Evolutionary conservation across 2,113 vertebrate species (phyloP).

Genomic region (Lophura nycthemera): DNA sequence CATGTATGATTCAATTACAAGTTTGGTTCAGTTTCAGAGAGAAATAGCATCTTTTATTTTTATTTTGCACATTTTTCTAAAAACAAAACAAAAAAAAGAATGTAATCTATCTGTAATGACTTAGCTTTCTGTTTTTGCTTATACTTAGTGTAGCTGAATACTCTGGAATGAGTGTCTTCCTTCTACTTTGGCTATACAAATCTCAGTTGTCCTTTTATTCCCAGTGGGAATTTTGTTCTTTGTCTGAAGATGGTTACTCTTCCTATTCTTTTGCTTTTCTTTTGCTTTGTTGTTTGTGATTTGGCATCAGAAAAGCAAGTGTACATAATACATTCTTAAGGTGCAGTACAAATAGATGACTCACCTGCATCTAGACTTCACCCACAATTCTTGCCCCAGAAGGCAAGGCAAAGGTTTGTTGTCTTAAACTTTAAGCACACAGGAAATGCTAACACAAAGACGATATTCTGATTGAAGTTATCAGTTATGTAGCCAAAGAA

Average conservation of each 20-base stretch:
- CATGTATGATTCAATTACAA: neutral
- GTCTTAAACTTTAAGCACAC: neutral
- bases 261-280: neutral
- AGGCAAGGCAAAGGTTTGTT: neutral
- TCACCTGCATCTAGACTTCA: neutral
- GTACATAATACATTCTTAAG: neutral
- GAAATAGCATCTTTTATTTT: neutral
- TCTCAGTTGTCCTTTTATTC: neutral
- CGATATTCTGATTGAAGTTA: neutral
- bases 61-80: neutral
- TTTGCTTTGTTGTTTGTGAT: neutral
- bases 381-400: neutral
- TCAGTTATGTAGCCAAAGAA: neutral
- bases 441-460: neutral
- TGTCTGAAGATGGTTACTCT: neutral
- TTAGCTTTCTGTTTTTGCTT: neutral
- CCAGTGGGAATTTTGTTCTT: neutral
- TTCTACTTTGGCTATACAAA: neutral
- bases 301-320: neutral
- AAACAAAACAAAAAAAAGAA: neutral
- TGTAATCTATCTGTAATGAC: neutral
- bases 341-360: neutral
- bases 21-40: neutral
- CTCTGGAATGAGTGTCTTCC: neutral
- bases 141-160: neutral